Percentiles rank a stretch among this genome's conserved stretches.
Evolutionary conservation across 2,113 vertebrate species (phyloP).

Genomic region (Marmota flaviventris): DNA sequence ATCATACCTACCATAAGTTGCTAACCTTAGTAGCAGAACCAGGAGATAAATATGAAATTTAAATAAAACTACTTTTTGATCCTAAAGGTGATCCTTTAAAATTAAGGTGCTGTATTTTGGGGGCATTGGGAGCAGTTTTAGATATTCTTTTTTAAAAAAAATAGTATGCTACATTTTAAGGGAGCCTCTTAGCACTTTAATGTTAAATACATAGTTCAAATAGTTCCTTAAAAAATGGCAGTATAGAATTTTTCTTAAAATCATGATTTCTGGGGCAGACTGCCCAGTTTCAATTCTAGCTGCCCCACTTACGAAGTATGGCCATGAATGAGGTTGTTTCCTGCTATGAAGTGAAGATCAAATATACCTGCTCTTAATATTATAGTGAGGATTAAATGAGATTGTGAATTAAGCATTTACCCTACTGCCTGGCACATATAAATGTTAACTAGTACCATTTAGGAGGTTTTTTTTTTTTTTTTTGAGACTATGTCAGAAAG

Average conservation of each 20-base stretch:
- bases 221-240: constrained; percentile 36
- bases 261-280: neutral
- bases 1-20: neutral
- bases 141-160: neutral
- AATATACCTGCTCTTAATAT: constrained; percentile 29
- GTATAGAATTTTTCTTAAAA: constrained; percentile 50
- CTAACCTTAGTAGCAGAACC: constrained; percentile 28
- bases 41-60: constrained; percentile 57
- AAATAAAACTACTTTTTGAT: constrained; percentile 59
- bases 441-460: constrained; percentile 55
- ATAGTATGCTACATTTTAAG: constrained; percentile 50
- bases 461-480: neutral
- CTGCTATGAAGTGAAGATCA: constrained; percentile 58
- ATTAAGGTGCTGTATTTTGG: constrained; percentile 46
- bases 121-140: constrained; percentile 20
- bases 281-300: constrained; percentile 30
- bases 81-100: constrained; percentile 52
- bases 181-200: constrained; percentile 9
- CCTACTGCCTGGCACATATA: neutral
- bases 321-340: constrained; percentile 46
- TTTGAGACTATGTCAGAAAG: constrained; percentile 17
- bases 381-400: constrained; percentile 52
- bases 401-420: constrained; percentile 57
- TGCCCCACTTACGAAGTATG: constrained; percentile 12
- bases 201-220: constrained; percentile 52